Conservation (phyloP, 2,888 invertebrate species). For the Andrena flavipes region DNA sequence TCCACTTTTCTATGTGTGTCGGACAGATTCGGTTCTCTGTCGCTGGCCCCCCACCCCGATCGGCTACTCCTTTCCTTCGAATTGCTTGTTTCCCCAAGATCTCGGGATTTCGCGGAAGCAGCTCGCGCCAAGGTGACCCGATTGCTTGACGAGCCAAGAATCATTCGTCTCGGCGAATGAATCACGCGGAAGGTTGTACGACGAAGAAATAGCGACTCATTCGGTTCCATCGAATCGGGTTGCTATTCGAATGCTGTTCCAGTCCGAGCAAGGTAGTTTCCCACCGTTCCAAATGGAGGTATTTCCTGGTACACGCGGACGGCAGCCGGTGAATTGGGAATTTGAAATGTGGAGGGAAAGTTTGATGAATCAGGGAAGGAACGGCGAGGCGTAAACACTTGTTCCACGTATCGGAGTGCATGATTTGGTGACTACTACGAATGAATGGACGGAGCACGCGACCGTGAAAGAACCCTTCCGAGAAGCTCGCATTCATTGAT, state of each 20-base stretch:
- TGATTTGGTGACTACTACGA: constrained; percentile 46
- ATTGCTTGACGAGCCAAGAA: too few relatives aligned
- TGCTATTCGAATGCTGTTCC: too few relatives aligned
- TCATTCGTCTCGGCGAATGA: too few relatives aligned
- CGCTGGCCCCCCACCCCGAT: neutral
- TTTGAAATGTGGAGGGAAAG: neutral
- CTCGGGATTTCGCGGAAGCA: neutral
- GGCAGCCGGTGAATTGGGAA: neutral
- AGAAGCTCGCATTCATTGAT: constrained; percentile 68
- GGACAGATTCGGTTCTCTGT: neutral
- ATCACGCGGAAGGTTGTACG: too few relatives aligned
- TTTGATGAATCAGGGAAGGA: constrained; percentile 28
- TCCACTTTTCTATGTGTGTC: neutral
- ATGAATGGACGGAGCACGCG: constrained; percentile 66
- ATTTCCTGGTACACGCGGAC: neutral
- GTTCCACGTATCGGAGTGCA: constrained; percentile 33
- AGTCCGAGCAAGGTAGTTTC: too few relatives aligned
- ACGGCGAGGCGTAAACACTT: neutral
- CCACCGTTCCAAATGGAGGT: too few relatives aligned
- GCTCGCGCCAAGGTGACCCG: too few relatives aligned
- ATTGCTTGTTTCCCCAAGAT: neutral
- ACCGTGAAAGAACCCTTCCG: constrained; percentile 62
- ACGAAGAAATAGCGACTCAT: too few relatives aligned
- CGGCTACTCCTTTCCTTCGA: neutral
- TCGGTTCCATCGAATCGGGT: too few relatives aligned